Evolutionary conservation across 2,888 invertebrate genomes (phyloP), one percentile per base, ranked within the genome.

Genomic region (Unio delphinus): DNA sequence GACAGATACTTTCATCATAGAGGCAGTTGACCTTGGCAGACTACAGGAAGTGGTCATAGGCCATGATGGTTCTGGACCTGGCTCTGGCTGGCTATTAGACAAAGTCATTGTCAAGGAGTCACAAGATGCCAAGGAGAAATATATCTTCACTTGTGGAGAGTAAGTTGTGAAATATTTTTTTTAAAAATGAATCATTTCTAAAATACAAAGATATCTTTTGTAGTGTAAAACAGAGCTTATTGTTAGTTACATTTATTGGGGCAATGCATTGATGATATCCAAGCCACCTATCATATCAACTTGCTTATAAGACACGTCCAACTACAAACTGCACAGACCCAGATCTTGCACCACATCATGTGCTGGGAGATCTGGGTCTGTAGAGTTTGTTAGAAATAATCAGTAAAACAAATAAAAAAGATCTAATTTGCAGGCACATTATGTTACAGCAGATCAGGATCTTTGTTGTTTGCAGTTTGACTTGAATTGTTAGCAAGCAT

Each of bases 11-110:
- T 89, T 89, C 69, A 67, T 79, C 17, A 67, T 89, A 30, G 87
- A 89, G 69, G 88, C 88, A 45, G 89, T 89, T 23, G 84, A 85
- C 67, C 81, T 89, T 5, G 89, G 89, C 54, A 68, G 82, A 20
- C 76, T 87, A 61, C 81, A 81, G 67, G 80, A 82, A 45, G 81
- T 87, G 7, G 76, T 83, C 55, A 78, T 90, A 30, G 88, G 89
- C 55, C 89, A 89, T 75, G 87, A 88, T 78, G 85, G 84, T 5
- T 67, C 78, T 55, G 87, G 85, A 15, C 74, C 81, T n/a, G 83
- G 82, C 17, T 72, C 80, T 5, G 86, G 84, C 11, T 89, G 89
- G 88, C 86, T 81, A 70, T 80, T 88, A 26, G 86, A 87, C 61
- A 81, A 83, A 55, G 80, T 88, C 20, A 69, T 72, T 20, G 78